phyloP scores from a whole-genome alignment of 1,140 invertebrate genomes.

The Drosophila orena region DNA sequence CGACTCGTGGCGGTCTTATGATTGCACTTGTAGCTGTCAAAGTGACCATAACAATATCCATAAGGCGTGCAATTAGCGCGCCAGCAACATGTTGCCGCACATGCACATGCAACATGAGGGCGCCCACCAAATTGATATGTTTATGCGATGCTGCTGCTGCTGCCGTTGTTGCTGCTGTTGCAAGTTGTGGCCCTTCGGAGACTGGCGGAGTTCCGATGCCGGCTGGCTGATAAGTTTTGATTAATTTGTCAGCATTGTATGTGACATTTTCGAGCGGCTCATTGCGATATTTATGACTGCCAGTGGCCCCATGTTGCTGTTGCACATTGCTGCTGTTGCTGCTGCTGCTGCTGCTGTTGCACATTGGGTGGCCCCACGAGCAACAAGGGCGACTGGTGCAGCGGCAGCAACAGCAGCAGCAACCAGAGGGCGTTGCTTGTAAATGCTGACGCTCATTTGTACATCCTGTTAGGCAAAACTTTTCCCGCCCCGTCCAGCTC shows the following conservation, averaged over 20 bases:
- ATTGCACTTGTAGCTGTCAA: constrained; percentile 67
- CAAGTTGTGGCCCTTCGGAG: constrained; percentile 50
- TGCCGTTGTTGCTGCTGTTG: constrained; percentile 25
- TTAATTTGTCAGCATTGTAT: constrained; percentile 83
- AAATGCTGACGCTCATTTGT: constrained; percentile 72
- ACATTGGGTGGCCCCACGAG: constrained; percentile 62
- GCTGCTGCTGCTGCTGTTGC: constrained; percentile 32
- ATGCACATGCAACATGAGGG: constrained; percentile 46
- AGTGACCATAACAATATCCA: constrained; percentile 72
- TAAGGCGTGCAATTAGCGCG: constrained; percentile 76
- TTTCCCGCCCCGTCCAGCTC: constrained; percentile 28
- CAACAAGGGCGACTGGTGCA: constrained; percentile 25
- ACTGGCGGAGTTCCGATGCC: constrained; percentile 58
- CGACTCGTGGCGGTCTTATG: constrained; percentile 24
- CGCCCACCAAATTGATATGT: constrained; percentile 79
- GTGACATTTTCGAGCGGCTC: constrained; percentile 80
- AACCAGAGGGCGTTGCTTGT: constrained; percentile 60
- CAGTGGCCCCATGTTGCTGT: constrained; percentile 42
- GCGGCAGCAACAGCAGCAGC: constrained; percentile 19
- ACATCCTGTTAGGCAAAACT: constrained; percentile 78
- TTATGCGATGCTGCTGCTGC: constrained; percentile 59
- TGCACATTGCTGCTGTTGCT: constrained; percentile 50
- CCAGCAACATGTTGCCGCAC: constrained; percentile 71
- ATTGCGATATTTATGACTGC: constrained; percentile 81
- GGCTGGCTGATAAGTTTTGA: constrained; percentile 79